phyloP scores from a whole-genome alignment of 35 echinoderm and acorn worm species.

The Eucidaris tribuloides region DNA sequence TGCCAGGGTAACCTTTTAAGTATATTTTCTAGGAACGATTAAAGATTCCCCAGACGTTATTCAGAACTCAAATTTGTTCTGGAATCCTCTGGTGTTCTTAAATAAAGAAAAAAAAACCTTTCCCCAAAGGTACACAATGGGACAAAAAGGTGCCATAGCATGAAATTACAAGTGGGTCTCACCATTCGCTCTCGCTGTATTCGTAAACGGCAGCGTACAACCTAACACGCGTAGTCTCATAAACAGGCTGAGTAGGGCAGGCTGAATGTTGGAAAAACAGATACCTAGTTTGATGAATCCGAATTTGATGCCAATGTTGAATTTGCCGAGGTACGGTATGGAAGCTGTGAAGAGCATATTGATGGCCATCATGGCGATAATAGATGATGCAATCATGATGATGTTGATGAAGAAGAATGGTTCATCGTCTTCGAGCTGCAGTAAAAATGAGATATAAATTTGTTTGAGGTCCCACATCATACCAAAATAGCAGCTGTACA shows the following conservation, averaged over 20 bases:
- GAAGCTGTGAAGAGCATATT: constrained; percentile 26
- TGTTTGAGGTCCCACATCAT: no score
- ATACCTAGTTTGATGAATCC: not conserved
- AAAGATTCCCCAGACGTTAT: no score
- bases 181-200: not conserved
- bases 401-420: not conserved
- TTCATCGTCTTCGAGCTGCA: not conserved
- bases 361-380: constrained; percentile 31
- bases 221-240: not conserved
- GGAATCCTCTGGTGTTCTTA: no score
- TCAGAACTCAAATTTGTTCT: no score
- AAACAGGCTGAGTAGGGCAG: not conserved
- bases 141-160: no score
- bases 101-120: no score
- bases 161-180: no score
- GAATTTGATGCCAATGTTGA: constrained; percentile 12
- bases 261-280: constrained; percentile 11
- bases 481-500: no score
- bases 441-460: no score
- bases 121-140: no score
- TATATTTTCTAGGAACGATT: no score
- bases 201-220: not conserved
- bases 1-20: no score
- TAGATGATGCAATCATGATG: not conserved
- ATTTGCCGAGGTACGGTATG: not conserved